Evolutionary conservation across 1,140 invertebrate genomes (phyloP), one percentile per base, ranked within the genome.

Genomic region (Lycorma delicatula): DNA sequence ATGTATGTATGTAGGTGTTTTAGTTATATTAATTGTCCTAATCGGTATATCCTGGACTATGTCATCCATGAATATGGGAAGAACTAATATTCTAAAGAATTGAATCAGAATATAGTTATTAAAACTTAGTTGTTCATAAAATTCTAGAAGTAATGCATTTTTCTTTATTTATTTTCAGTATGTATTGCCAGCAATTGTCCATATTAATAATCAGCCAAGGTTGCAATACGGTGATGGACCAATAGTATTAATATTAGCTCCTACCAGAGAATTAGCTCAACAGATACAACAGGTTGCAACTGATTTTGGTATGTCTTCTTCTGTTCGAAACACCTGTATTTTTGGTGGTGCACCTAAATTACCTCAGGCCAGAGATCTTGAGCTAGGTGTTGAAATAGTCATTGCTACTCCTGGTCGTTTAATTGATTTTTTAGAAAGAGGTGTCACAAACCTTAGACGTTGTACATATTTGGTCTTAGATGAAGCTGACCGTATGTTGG

Each of bases 401-500:
- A 91, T 98, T 68, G 94, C 95, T 0, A 99, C 97, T 26, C 97
- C 97, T 34, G 97, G 97, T 12, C 82, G 97, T 62, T 73, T 99
- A 7, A 95, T 98, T 65, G 97, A 99, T 76, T 97, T 99, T 67
- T 75, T 99, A 3, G 95, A 98, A 71, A 83, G 86, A 63, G 88
- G 85, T 1, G 91, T 88, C 26, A 96, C 92, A 0, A 95, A 92
- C 72, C 73, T 98, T 16, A 79, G 82, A 38, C 79, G 93, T 36
- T 93, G 89, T 69, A 97, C 93, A 28, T 98, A 95, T 74, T 77
- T 99, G 58, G 96, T 99, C 5, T 72, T 99, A 27, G 96, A 99
- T 75, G 97, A 99, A 77, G 97, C 97, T 64, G 97, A 99, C 75
- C 81, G 97, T 54, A 99, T 99, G 96, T 80, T 98, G 66, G 96